phyloP scores from a whole-genome alignment of 2,797 vertebrate genomes.

The Lycodopsis pacificus region DNA sequence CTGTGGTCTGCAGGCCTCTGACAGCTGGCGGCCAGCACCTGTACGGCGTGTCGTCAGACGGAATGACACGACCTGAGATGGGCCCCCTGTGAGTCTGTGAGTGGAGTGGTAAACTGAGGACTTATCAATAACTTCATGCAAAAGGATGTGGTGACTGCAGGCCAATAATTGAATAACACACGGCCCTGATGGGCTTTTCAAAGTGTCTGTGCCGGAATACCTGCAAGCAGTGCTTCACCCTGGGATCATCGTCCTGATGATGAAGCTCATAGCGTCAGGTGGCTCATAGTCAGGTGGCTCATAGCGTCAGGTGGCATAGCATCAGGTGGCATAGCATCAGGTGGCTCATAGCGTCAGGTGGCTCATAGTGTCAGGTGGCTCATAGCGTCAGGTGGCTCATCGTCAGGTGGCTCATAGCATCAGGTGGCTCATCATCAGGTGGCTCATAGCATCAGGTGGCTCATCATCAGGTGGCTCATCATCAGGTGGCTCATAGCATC shows the following conservation, averaged over 20 bases:
- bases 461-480: too few relatives aligned
- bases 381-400: too few relatives aligned
- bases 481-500: too few relatives aligned
- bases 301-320: too few relatives aligned
- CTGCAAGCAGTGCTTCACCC: constrained; percentile 39
- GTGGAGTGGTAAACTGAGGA: constrained; percentile 3
- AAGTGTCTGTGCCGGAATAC: constrained; percentile 13
- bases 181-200: constrained; percentile 49
- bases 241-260: background rate
- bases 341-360: too few relatives aligned
- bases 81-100: constrained; percentile 29
- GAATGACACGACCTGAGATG: constrained; percentile 59
- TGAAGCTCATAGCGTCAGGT: constrained; percentile 42
- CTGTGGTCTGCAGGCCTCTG: constrained; percentile 35
- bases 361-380: too few relatives aligned
- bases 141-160: constrained; percentile 52
- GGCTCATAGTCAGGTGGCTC: constrained; percentile 5
- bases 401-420: too few relatives aligned
- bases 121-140: constrained; percentile 71
- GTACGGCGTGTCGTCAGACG: constrained; percentile 26
- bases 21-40: constrained; percentile 58
- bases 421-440: too few relatives aligned
- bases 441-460: too few relatives aligned
- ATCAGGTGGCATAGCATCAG: too few relatives aligned
- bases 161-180: constrained; percentile 45